phyloP scores from a whole-genome alignment of 2,797 vertebrate genomes.

The Zalophus californianus region DNA sequence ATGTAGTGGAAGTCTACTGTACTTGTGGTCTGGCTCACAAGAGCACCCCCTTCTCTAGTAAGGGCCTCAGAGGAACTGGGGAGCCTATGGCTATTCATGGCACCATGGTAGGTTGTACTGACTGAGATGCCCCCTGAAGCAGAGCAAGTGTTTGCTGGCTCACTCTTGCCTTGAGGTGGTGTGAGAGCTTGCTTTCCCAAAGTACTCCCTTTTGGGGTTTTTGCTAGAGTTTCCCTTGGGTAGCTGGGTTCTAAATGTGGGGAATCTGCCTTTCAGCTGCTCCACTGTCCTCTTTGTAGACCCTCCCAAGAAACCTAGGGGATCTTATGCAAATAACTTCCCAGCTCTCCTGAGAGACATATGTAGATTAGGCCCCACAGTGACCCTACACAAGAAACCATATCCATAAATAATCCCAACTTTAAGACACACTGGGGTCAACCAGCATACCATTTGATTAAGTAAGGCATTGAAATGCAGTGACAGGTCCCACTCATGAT shows the following conservation, averaged over 20 bases:
- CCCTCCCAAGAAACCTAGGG: background rate
- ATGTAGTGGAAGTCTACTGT: no score
- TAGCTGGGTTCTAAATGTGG: background rate
- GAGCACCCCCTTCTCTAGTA: background rate
- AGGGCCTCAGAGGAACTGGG: background rate
- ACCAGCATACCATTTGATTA: background rate
- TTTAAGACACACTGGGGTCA: background rate
- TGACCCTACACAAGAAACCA: constrained; percentile 41
- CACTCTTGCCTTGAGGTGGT: background rate
- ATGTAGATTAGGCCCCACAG: constrained; percentile 66
- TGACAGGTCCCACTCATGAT: background rate
- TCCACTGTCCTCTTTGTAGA: background rate
- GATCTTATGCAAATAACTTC: constrained; percentile 34
- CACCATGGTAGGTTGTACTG: accelerated
- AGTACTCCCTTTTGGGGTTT: background rate
- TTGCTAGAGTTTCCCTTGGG: background rate
- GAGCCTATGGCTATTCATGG: background rate
- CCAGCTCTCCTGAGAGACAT: background rate
- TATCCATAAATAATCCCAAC: constrained; percentile 61
- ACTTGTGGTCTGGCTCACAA: background rate
- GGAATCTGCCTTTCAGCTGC: background rate
- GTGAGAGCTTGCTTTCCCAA: background rate
- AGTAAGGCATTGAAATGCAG: constrained; percentile 17
- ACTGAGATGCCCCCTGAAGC: background rate
- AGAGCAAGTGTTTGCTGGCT: background rate